Conservation (phyloP, 2,888 invertebrate species). For the Alloscopus bannaensis region DNA sequence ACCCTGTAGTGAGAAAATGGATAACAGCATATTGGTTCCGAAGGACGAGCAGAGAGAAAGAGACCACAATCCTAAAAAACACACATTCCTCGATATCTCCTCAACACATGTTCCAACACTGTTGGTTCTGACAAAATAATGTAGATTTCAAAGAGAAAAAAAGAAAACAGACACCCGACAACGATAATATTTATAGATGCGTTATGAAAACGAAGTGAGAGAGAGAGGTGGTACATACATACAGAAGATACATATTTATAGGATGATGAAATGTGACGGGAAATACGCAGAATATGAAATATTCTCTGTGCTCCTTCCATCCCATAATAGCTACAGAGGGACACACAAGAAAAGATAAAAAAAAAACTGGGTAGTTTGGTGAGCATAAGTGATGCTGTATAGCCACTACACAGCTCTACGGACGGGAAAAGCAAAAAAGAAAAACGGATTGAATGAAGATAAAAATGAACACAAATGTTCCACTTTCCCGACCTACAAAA, state of each 20-base stretch:
- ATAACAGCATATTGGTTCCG: no score
- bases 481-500: constrained; percentile 60
- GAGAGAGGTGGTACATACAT: neutral
- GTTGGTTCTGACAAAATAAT: constrained; percentile 4
- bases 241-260: no score
- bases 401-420: no score
- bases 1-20: neutral
- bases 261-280: constrained; percentile 30
- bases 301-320: neutral
- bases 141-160: constrained; percentile 10
- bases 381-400: no score
- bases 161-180: neutral
- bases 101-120: constrained; percentile 21
- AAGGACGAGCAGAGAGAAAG: neutral
- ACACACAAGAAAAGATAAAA: constrained; percentile 10
- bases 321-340: constrained; percentile 3
- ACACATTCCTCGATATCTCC: constrained; percentile 13
- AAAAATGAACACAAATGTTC: constrained; percentile 40
- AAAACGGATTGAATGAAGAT: neutral
- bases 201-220: neutral
- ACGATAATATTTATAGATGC: neutral
- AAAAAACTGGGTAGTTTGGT: neutral
- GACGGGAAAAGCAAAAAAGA: constrained; percentile 2
- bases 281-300: constrained; percentile 12
- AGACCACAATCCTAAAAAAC: constrained; percentile 11